Evolutionary conservation across 2,888 invertebrate genomes (phyloP).

Genomic region (Pseudanteris insignis): DNA sequence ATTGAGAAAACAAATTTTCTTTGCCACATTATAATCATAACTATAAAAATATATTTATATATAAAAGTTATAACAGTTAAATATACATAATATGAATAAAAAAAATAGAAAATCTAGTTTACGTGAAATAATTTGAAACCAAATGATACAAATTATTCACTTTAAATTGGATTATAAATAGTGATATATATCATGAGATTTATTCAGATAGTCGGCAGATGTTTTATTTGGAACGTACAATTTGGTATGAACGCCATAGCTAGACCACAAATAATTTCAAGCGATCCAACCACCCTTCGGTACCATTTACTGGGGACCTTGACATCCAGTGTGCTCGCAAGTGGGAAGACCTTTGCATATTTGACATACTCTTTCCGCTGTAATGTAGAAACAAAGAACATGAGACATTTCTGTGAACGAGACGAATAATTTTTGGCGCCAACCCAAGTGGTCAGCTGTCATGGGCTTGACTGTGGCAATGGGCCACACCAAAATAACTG

Average conservation of each 20-base stretch:
- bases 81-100: too few relatives aligned
- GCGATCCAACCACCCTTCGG: conserved; percentile 81
- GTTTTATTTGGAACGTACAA: conserved; percentile 72
- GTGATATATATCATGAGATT: too few relatives aligned
- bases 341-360: conserved; percentile 93
- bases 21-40: too few relatives aligned
- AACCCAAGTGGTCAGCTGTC: conserved; percentile 51
- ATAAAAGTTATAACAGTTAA: too few relatives aligned
- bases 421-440: conserved; percentile 37
- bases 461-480: conserved; percentile 53
- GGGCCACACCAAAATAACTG: conserved; percentile 52
- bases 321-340: conserved; percentile 81
- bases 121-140: too few relatives aligned
- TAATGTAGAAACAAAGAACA: conserved; percentile 58
- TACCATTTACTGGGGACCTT: conserved; percentile 95
- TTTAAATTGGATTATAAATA: too few relatives aligned
- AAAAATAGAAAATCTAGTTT: too few relatives aligned
- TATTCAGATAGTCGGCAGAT: neutral
- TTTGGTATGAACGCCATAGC: conserved; percentile 84
- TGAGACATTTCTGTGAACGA: conserved; percentile 3
- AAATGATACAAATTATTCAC: too few relatives aligned
- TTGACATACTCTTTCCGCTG: conserved; percentile 95
- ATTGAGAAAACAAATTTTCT: too few relatives aligned
- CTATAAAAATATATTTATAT: too few relatives aligned
- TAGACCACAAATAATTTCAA: conserved; percentile 86